Evolutionary conservation across 2,113 vertebrate species (phyloP), one percentile per base, ranked within the genome.

Genomic region (Hippoglossus stenolepis): DNA sequence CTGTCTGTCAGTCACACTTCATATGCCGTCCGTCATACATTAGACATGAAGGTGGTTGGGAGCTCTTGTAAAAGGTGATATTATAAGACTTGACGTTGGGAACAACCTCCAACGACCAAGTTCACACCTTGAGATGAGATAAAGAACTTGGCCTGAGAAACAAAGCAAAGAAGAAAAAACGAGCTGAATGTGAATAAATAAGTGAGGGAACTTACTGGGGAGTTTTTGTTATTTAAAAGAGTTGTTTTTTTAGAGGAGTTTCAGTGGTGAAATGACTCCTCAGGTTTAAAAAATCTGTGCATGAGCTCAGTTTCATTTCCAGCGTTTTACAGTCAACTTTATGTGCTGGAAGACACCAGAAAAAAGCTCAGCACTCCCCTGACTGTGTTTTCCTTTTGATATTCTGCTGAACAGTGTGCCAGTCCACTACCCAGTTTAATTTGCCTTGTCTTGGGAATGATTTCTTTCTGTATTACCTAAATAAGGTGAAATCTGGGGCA

Each of bases 401-500:
- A 65, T 68, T 43, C 47, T 66, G 28, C 56, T 85, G 57, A 84
- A 73, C 58, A 59, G 74, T 84, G 85, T 87, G 82, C 82, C 80
- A 84, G 79, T 43, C 81, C 76, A 81, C 72, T 80, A 77, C 86
- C 80, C 73, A 57, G 82, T 86, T 92, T 90, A 91, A 93, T 92
- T 91, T 92, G 88, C 84, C 85, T 90, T 87, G 85, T 90, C 85
- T 91, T 85, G 75, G 80, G 69, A 90, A 85, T 89, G 85, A 87
- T 94, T 93, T 20, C 15, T 93, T 82, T 84, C 86, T 86, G 87
- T 90, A 94, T 95, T 94, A 94, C 92, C 93, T 94, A 94, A 94
- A 95, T 94, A 94, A 95, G 94, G 93, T 95, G 93, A 94, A 94
- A 95, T 95, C 78, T 94, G 91, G 94, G 93, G 86, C 94, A 94